Conservation (phyloP, 2,888 invertebrate species). For the Pseudococcus longispinus region DNA sequence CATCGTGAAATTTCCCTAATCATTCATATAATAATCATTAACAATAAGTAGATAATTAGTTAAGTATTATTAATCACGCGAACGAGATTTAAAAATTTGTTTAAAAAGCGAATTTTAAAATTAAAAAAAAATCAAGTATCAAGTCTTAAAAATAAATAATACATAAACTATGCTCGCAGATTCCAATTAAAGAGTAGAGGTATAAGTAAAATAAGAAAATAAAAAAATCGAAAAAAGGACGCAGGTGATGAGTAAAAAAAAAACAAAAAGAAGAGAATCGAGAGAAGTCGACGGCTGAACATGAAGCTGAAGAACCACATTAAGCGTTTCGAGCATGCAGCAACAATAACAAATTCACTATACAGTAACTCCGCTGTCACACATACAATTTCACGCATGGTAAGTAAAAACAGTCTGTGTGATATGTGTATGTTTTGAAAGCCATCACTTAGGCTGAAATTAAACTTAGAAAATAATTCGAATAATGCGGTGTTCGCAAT, state of each 20-base stretch:
- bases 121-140: not conserved
- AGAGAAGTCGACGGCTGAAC: conserved; percentile 49
- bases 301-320: conserved; percentile 57
- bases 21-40: too few relatives aligned
- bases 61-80: too few relatives aligned
- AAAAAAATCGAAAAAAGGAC: conserved; percentile 3
- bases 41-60: too few relatives aligned
- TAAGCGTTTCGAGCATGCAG: conserved; percentile 45
- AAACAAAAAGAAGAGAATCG: not conserved
- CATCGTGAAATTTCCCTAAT: too few relatives aligned
- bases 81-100: too few relatives aligned
- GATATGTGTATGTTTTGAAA: not conserved
- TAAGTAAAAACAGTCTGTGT: not conserved
- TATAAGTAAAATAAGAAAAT: conserved; percentile 30
- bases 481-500: not conserved
- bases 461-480: not conserved
- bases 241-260: conserved; percentile 13
- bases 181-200: not conserved
- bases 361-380: conserved; percentile 50
- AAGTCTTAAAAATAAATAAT: not conserved
- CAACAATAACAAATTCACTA: conserved; percentile 35
- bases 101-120: not conserved
- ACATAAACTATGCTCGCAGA: not conserved
- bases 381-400: not conserved
- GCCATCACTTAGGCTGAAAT: conserved; percentile 16